Evolutionary conservation across 2,797 vertebrate genomes (phyloP).

Genomic region (Coregonus ussuriensis): DNA sequence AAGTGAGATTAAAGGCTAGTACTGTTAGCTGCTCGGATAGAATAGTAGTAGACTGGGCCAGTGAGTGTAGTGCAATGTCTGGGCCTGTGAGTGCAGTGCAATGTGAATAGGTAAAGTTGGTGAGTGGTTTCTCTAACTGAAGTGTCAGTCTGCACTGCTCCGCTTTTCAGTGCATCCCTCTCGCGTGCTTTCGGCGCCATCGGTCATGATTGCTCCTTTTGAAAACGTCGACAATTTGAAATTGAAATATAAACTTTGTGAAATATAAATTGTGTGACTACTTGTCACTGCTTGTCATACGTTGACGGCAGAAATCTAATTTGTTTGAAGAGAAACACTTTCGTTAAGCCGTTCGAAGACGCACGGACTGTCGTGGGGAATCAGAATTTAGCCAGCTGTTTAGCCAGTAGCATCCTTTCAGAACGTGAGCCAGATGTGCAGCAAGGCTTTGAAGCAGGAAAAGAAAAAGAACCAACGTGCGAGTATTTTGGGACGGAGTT

Average conservation of each 20-base stretch:
- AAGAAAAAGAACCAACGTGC: no score
- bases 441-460: neutral
- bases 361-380: neutral
- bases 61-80: no score
- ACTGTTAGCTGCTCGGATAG: no score
- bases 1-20: no score
- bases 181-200: neutral
- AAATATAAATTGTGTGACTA: neutral
- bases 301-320: neutral
- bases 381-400: conserved; percentile 9
- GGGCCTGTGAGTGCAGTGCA: no score
- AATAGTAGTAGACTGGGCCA: no score
- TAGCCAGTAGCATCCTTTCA: neutral
- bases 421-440: conserved; percentile 21
- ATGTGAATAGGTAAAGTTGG: no score
- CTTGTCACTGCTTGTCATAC: neutral
- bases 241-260: neutral
- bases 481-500: conserved; percentile 5
- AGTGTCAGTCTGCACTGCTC: neutral
- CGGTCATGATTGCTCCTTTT: neutral
- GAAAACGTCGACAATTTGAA: neutral
- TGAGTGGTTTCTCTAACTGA: no score
- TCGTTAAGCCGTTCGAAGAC: neutral
- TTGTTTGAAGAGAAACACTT: neutral
- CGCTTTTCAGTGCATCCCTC: neutral